phyloP scores from a whole-genome alignment of 2,113 vertebrate species.

The Mellivora capensis region DNA sequence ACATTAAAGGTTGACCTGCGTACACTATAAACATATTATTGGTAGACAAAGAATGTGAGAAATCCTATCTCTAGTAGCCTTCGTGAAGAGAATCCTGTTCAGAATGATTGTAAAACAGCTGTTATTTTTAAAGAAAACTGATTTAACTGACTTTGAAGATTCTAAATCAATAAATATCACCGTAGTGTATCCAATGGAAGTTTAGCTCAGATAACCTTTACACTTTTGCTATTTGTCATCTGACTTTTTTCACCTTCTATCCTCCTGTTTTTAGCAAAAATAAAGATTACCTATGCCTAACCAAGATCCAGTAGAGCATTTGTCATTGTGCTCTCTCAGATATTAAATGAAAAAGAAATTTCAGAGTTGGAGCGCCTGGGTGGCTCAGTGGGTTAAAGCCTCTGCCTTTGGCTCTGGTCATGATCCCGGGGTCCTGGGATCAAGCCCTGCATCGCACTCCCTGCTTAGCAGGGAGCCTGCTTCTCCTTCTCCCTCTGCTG shows the following conservation, averaged over 20 bases:
- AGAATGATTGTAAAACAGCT: not conserved
- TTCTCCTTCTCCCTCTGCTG: no score
- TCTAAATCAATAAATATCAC: not conserved
- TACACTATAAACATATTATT: not conserved
- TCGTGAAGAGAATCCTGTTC: not conserved
- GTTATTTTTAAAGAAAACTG: not conserved
- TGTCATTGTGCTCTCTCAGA: not conserved
- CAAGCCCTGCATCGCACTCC: no score
- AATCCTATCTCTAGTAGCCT: not conserved
- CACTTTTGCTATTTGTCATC: not conserved
- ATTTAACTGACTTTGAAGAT: not conserved
- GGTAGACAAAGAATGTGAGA: not conserved
- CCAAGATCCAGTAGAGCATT: not conserved
- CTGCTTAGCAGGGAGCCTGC: no score
- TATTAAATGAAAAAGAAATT: not conserved
- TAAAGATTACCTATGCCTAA: not conserved
- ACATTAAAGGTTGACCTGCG: not conserved
- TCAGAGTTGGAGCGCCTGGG: not conserved
- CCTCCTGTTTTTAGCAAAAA: not conserved
- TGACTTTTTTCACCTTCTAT: not conserved
- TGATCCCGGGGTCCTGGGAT: no score
- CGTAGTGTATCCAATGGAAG: not conserved
- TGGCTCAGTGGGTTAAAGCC: no score
- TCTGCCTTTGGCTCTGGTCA: no score
- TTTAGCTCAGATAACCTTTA: not conserved